Percentiles rank a stretch among this genome's conserved stretches.
These are phyloP conservation scores for Poecile montanus DNA, from an alignment of 2,797 vertebrate species.

Conservation along the genomic window DNA sequence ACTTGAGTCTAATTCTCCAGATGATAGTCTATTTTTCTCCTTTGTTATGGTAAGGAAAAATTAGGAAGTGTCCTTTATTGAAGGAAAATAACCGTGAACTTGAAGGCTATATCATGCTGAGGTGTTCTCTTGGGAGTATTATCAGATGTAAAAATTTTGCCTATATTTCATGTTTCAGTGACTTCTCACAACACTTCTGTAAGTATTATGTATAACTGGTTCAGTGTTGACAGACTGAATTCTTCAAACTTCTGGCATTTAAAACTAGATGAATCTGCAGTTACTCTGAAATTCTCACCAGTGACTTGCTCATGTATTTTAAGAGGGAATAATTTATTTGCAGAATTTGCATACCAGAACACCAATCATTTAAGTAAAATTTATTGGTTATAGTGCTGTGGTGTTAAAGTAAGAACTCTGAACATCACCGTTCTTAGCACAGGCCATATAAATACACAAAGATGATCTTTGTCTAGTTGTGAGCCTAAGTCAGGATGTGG, in stretches of 20 bases:
- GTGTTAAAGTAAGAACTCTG: neutral
- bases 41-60: neutral
- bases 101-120: neutral
- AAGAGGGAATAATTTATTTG: neutral
- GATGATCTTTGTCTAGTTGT: conserved; percentile 47
- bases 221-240: neutral
- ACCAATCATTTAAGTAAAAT: neutral
- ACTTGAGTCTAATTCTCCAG: neutral
- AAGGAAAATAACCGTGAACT: neutral
- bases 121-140: neutral
- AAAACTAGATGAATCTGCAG: neutral
- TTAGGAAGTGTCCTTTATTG: neutral
- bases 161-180: neutral
- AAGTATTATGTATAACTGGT: neutral
- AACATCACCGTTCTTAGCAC: neutral
- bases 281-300: neutral
- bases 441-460: neutral
- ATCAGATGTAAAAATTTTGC: neutral
- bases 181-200: neutral
- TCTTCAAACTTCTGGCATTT: neutral
- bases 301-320: neutral
- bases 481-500: neutral
- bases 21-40: neutral
- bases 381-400: neutral
- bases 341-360: neutral